Percentiles rank a stretch among this genome's conserved stretches.
Evolutionary conservation across 2,888 invertebrate genomes (phyloP).

Genomic region (Conomelus anceps): DNA sequence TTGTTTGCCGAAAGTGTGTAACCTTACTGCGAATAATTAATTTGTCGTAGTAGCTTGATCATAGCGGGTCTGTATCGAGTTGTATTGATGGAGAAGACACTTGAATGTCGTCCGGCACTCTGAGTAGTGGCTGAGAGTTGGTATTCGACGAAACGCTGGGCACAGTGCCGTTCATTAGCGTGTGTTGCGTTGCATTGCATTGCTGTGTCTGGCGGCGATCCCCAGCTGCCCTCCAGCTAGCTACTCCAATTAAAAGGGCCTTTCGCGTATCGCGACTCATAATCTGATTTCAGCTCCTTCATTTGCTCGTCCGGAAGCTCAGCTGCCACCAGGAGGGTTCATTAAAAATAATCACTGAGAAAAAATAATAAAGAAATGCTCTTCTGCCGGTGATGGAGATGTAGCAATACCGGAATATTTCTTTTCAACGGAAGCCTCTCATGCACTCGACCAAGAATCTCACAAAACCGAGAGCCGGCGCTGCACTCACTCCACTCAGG

Average conservation of each 20-base stretch:
- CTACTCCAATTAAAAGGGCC: slow-evolving; percentile 3
- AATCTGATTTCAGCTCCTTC: slow-evolving; percentile 12
- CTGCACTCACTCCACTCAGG: not conserved
- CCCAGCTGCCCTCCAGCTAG: not conserved
- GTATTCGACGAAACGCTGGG: not conserved
- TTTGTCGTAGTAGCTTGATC: not conserved
- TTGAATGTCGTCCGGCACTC: not conserved
- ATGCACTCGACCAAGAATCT: not conserved
- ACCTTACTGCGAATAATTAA: not conserved
- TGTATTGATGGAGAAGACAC: not conserved
- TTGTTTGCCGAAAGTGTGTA: not conserved
- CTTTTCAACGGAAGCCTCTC: not conserved
- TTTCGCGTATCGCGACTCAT: not conserved
- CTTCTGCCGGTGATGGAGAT: not conserved
- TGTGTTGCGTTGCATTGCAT: not conserved
- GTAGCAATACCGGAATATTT: not conserved
- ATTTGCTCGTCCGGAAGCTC: slow-evolving; percentile 11
- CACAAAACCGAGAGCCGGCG: not conserved
- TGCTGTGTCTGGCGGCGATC: not conserved
- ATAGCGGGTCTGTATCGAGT: not conserved
- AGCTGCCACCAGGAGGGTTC: slow-evolving; percentile 21
- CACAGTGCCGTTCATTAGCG: not conserved
- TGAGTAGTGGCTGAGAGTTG: not conserved
- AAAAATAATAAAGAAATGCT: not conserved
- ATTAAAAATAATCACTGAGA: slow-evolving; percentile 26